phyloP scores from a whole-genome alignment of 2,888 invertebrate genomes.

The Nephrotoma flavescens region DNA sequence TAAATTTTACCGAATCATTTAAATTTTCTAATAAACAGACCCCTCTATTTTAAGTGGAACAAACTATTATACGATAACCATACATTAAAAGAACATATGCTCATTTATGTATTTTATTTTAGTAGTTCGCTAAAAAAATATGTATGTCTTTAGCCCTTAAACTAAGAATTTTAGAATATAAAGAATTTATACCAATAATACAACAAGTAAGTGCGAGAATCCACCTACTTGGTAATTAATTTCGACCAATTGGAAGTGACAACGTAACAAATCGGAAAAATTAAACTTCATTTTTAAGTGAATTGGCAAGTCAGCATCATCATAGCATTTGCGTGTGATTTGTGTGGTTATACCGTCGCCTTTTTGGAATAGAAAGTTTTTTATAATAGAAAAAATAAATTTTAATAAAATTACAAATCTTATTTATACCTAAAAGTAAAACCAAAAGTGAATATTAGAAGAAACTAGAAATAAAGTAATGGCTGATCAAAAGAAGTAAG shows the following conservation, averaged over 20 bases:
- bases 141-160: no score
- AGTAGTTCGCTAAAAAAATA: no score
- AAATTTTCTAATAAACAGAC: no score
- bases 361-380: not conserved
- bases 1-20: not conserved
- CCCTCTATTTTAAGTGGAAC: no score
- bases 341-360: not conserved
- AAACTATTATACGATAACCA: no score
- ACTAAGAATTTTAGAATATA: no score
- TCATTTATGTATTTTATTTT: no score
- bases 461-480: conserved; percentile 13
- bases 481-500: conserved; percentile 32
- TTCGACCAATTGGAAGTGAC: not conserved
- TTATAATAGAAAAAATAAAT: not conserved
- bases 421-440: not conserved
- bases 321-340: not conserved
- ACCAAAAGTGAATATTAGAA: not conserved
- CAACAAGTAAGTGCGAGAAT: not conserved
- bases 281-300: not conserved
- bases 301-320: conserved; percentile 6
- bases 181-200: no score
- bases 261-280: conserved; percentile 2
- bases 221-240: not conserved
- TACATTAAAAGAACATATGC: no score
- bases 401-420: not conserved